Percentiles rank a stretch among this genome's conserved stretches.
Evolutionary conservation across 2,113 vertebrate genomes (phyloP).

Genomic region (Heteronetta atricapilla): DNA sequence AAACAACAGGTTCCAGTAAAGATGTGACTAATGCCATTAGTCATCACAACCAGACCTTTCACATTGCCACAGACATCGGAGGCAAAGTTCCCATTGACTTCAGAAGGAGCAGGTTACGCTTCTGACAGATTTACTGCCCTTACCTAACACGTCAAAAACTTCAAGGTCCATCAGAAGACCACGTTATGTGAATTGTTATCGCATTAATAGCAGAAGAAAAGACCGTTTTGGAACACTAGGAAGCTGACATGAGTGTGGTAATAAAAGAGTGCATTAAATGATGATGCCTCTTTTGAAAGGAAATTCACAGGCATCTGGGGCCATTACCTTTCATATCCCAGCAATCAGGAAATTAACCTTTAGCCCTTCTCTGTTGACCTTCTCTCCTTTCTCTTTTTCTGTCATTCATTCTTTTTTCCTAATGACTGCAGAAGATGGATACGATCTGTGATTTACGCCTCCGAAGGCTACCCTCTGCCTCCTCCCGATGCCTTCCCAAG

Average conservation of each 20-base stretch:
- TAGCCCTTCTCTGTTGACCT: slow-evolving; percentile 42
- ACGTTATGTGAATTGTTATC: background rate
- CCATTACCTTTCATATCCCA: slow-evolving; percentile 61
- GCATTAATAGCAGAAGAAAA: background rate
- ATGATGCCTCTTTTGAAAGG: slow-evolving; percentile 27
- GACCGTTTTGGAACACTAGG: background rate
- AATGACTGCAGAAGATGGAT: slow-evolving; percentile 22
- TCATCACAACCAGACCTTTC: background rate
- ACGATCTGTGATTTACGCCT: background rate
- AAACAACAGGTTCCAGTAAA: slow-evolving; percentile 58
- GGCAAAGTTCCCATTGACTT: background rate
- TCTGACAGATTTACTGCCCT: slow-evolving; percentile 21
- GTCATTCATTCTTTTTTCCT: slow-evolving; percentile 32
- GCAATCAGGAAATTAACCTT: slow-evolving; percentile 59
- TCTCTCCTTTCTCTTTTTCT: slow-evolving; percentile 52
- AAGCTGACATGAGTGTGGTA: background rate
- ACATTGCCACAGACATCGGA: background rate
- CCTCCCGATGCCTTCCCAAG: background rate
- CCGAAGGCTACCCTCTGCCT: background rate
- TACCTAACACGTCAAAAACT: background rate
- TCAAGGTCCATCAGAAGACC: slow-evolving; percentile 4
- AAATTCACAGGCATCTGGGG: slow-evolving; percentile 43
- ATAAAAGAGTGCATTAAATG: slow-evolving; percentile 51
- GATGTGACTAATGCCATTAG: slow-evolving; percentile 61
- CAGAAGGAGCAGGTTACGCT: background rate